Conservation (phyloP, 2,888 invertebrate species). For the Tinea pellionella region DNA sequence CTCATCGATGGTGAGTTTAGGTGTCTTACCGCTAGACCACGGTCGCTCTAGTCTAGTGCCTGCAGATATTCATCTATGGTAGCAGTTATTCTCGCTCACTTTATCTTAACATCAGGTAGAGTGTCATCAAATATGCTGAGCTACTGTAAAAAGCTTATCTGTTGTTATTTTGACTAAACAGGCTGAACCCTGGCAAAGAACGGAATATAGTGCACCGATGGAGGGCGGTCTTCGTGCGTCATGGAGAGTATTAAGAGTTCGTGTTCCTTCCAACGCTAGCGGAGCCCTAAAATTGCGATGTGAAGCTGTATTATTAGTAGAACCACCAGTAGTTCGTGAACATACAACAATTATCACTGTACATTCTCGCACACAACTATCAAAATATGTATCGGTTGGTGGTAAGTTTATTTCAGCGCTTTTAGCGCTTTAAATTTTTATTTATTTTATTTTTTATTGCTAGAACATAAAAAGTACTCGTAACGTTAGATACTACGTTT, state of each 20-base stretch:
- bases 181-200: constrained; percentile 56
- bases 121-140: too few relatives aligned
- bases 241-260: constrained; percentile 46
- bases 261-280: constrained; percentile 45
- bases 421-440: background rate
- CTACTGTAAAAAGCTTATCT: too few relatives aligned
- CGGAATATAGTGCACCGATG: constrained; percentile 39
- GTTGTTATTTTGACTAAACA: constrained; percentile 20
- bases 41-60: too few relatives aligned
- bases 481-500: background rate
- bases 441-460: background rate
- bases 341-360: constrained; percentile 43
- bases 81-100: too few relatives aligned
- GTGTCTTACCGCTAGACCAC: too few relatives aligned
- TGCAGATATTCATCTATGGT: too few relatives aligned
- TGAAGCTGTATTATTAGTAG: constrained; percentile 39
- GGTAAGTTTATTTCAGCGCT: constrained; percentile 27
- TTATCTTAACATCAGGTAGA: too few relatives aligned
- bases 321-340: constrained; percentile 50
- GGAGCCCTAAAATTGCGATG: constrained; percentile 51
- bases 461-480: background rate
- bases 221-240: constrained; percentile 50
- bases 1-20: too few relatives aligned
- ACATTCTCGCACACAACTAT: constrained; percentile 50
- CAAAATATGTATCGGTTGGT: constrained; percentile 54